A percentile compares a stretch with the other conserved stretches of the same genome.
Evolutionary conservation across 2,113 vertebrate species (phyloP).

Genomic region (Syngnathus typhle): DNA sequence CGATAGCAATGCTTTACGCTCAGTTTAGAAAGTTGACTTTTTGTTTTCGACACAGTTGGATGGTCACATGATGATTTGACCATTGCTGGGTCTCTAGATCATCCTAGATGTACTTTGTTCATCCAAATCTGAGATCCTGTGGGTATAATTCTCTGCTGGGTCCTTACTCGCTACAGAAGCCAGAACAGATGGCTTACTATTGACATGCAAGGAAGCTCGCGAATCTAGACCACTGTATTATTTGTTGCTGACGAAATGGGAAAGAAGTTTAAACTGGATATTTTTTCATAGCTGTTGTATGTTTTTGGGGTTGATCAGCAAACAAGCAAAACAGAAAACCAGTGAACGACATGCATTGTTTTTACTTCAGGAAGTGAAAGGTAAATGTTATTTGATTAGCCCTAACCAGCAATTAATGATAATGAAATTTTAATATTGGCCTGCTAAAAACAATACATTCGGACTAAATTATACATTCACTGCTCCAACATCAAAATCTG

Average conservation of each 20-base stretch:
- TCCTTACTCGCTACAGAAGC: slow-evolving; percentile 28
- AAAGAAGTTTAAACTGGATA: slow-evolving; percentile 58
- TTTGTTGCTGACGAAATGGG: background rate
- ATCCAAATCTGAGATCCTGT: slow-evolving; percentile 40
- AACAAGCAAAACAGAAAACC: background rate
- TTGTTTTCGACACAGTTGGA: slow-evolving; percentile 26
- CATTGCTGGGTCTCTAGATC: slow-evolving; percentile 27
- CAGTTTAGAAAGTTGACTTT: slow-evolving; percentile 23
- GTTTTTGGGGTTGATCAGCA: background rate
- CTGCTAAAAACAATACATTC: background rate
- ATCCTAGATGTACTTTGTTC: slow-evolving; percentile 32
- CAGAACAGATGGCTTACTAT: slow-evolving; percentile 55
- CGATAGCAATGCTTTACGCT: slow-evolving; percentile 18
- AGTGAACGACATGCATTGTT: background rate
- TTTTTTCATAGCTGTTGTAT: slow-evolving; percentile 49
- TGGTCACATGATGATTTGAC: slow-evolving; percentile 31
- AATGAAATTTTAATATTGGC: background rate
- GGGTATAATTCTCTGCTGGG: slow-evolving; percentile 46
- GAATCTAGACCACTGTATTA: slow-evolving; percentile 1
- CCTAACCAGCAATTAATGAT: background rate
- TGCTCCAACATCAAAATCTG: background rate
- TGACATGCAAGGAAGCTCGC: slow-evolving; percentile 52
- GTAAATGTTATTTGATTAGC: background rate
- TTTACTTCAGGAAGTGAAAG: background rate
- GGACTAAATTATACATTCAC: background rate